These are phyloP conservation scores for Cydia splendana DNA, from an alignment of 1,140 invertebrate species.

Conservation along the genomic window DNA sequence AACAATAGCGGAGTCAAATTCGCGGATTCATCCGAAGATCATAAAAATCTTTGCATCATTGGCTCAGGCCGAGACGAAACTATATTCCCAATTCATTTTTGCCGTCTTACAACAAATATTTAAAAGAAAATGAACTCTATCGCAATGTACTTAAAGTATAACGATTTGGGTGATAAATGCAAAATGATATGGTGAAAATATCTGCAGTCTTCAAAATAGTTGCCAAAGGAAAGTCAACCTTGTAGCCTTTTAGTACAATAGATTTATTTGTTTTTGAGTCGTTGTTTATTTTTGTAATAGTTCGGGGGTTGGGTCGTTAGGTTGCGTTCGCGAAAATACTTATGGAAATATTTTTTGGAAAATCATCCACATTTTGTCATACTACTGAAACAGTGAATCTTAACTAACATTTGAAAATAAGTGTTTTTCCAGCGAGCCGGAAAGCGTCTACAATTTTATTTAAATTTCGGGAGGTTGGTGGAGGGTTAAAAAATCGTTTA, in stretches of 20 bases:
- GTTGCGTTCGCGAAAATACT: background rate
- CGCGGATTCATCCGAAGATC: constrained; percentile 4
- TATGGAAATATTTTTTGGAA: background rate
- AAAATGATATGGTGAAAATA: background rate
- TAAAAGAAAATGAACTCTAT: background rate
- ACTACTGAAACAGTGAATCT: no score
- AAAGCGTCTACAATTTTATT: no score
- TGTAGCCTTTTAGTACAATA: background rate
- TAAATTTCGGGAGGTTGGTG: no score
- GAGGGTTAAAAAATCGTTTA: no score
- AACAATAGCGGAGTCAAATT: constrained; percentile 10
- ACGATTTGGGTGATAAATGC: background rate
- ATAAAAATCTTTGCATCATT: constrained; percentile 19
- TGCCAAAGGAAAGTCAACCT: background rate
- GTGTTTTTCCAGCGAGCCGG: no score
- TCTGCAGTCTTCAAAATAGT: background rate
- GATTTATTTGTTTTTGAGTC: background rate
- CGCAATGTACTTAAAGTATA: background rate
- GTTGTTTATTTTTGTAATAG: constrained; percentile 4
- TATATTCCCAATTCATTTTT: background rate
- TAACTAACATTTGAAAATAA: no score
- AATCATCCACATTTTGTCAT: background rate
- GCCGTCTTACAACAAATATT: background rate
- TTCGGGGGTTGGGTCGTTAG: background rate
- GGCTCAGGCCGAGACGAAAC: background rate